Percentiles rank a stretch among this genome's conserved stretches.
phyloP scores from a whole-genome alignment of 2,888 invertebrate species.

The Cosmopolites sordidus region DNA sequence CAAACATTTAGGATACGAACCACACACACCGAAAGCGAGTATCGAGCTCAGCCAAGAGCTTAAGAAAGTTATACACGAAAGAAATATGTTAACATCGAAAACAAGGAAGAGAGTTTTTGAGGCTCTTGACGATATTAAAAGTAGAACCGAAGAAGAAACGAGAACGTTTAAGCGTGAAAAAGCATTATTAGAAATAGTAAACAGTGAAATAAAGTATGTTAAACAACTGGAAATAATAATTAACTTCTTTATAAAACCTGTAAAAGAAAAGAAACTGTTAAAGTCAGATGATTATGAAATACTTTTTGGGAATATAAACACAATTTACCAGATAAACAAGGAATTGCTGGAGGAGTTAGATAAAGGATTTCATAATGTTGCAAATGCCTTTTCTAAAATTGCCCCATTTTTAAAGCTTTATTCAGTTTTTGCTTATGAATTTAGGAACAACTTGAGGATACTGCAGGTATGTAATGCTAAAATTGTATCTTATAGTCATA shows the following conservation, averaged over 20 bases:
- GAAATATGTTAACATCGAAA: constrained; percentile 59
- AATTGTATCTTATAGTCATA: background rate
- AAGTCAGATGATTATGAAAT: constrained; percentile 51
- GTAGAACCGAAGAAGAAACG: constrained; percentile 42
- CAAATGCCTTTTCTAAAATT: constrained; percentile 63
- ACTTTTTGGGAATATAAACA: constrained; percentile 61
- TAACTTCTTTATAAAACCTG: constrained; percentile 60
- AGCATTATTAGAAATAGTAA: constrained; percentile 64
- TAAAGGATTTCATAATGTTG: constrained; percentile 55
- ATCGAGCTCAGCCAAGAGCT: constrained; percentile 57
- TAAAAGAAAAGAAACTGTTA: constrained; percentile 52
- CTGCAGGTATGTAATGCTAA: constrained; percentile 53
- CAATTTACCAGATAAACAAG: constrained; percentile 60
- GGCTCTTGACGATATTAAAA: constrained; percentile 52
- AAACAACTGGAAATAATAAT: constrained; percentile 62
- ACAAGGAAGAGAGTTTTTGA: constrained; percentile 58
- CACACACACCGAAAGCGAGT: constrained; percentile 56
- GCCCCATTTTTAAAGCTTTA: constrained; percentile 76
- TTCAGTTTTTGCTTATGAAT: constrained; percentile 72
- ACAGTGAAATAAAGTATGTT: constrained; percentile 66
- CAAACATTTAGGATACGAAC: constrained; percentile 28
- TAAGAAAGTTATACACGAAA: constrained; percentile 56
- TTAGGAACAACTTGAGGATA: constrained; percentile 58
- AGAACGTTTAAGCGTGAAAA: constrained; percentile 46
- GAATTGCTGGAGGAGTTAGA: constrained; percentile 58